Conservation (phyloP, 2,113 vertebrate genomes). For the Petaurus breviceps region DNA sequence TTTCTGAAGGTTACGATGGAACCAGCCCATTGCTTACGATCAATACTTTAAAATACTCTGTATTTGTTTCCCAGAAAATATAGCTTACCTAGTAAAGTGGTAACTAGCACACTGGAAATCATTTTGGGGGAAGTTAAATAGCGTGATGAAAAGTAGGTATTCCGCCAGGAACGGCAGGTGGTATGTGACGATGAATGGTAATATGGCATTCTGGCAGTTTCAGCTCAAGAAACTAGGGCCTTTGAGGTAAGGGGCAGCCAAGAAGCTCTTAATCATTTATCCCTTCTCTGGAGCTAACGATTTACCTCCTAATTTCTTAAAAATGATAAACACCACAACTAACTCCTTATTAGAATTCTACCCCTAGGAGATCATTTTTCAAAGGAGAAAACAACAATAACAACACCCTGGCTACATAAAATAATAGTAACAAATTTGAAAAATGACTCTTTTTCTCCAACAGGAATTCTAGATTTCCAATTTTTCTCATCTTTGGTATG, state of each 20-base stretch:
- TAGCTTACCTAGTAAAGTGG: conserved; percentile 15
- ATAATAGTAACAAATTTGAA: conserved; percentile 53
- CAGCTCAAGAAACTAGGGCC: conserved; percentile 1
- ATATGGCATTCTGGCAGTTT: not conserved
- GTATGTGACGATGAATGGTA: conserved; percentile 45
- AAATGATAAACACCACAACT: conserved; percentile 37
- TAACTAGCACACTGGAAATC: not conserved
- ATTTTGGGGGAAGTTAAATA: not conserved
- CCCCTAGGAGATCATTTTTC: conserved; percentile 36
- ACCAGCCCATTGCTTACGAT: not conserved
- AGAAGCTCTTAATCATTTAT: conserved; percentile 42
- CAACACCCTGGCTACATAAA: conserved; percentile 43
- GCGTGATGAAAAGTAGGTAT: conserved; percentile 21
- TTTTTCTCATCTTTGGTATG: conserved; percentile 49
- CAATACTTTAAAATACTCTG: conserved; percentile 35
- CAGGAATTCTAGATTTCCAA: conserved; percentile 41
- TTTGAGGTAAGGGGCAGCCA: conserved; percentile 69
- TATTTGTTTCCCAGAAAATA: not conserved
- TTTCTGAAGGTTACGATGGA: conserved; percentile 13
- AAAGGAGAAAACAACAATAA: conserved; percentile 53
- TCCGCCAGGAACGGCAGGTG: conserved; percentile 58
- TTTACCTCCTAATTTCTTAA: conserved; percentile 20
- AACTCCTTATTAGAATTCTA: not conserved
- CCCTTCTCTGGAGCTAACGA: conserved; percentile 58
- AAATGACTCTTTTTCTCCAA: conserved; percentile 26